Evolutionary conservation across 2,888 invertebrate species (phyloP).

Genomic region (Eutolmus rufibarbis): DNA sequence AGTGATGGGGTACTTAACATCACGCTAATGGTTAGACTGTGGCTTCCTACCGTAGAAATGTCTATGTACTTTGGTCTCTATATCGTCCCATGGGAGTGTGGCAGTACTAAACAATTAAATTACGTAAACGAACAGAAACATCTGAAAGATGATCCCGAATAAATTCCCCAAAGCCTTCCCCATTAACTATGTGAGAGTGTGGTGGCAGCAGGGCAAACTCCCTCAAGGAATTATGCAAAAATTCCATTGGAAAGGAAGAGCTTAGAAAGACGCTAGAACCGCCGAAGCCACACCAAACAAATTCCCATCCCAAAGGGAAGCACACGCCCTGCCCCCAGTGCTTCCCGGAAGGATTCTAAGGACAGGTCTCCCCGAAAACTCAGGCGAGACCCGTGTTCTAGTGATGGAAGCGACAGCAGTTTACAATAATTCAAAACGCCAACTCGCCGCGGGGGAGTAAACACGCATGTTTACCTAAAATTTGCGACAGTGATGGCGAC

Average conservation of each 20-base stretch:
- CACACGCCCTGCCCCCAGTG: neutral
- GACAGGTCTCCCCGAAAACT: neutral
- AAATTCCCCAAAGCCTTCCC: neutral
- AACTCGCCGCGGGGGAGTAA: neutral
- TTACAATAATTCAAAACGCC: neutral
- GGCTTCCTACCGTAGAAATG: neutral
- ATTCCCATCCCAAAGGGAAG: neutral
- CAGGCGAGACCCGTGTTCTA: neutral
- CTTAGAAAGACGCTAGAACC: neutral
- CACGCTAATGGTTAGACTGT: neutral
- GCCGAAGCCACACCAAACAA: neutral
- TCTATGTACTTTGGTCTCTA: neutral
- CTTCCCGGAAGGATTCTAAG: neutral
- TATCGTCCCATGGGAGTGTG: neutral
- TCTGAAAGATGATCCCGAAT: conserved; percentile 7
- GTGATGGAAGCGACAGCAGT: neutral
- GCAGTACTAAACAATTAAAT: conserved; percentile 2
- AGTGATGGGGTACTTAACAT: neutral
- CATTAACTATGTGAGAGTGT: neutral
- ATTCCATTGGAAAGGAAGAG: neutral
- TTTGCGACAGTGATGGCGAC: neutral
- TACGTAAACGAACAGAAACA: neutral
- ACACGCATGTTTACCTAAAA: neutral
- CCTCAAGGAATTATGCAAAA: neutral
- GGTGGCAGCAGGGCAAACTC: neutral